Evolutionary conservation across 2,888 invertebrate genomes (phyloP).

Genomic region (Drosophila robusta): DNA sequence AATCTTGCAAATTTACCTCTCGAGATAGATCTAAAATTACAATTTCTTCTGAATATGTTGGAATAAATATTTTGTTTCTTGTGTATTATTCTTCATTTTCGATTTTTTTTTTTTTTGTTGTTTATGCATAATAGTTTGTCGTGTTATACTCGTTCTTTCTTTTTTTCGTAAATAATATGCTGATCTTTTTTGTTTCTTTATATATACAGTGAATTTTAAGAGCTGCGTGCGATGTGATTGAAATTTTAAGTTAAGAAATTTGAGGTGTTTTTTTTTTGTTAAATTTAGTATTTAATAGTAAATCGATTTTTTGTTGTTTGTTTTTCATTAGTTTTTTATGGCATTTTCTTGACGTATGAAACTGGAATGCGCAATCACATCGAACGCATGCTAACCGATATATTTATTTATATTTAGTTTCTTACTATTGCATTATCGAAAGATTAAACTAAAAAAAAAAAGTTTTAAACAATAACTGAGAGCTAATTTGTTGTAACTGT

Average conservation of each 20-base stretch:
- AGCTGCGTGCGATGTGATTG: constrained; percentile 25
- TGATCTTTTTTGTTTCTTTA: neutral
- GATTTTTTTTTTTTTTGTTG: neutral
- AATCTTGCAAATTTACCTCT: constrained; percentile 48
- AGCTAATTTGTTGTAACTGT: constrained; percentile 33
- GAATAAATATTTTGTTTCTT: constrained; percentile 67
- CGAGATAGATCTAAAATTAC: constrained; percentile 52
- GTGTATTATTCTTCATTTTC: constrained; percentile 32
- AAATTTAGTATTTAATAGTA: neutral
- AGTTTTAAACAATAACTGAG: constrained; percentile 21
- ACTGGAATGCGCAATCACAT: constrained; percentile 49
- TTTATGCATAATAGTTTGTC: constrained; percentile 35
- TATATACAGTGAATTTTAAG: constrained; percentile 3
- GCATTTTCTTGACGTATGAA: constrained; percentile 5
- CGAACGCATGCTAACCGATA: constrained; percentile 20
- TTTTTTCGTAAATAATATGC: constrained; percentile 4
- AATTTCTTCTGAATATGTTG: constrained; percentile 62
- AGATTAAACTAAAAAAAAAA: constrained; percentile 12
- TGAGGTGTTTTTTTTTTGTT: neutral
- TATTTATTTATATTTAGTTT: constrained; percentile 33
- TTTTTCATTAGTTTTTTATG: neutral
- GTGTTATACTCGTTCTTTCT: constrained; percentile 20
- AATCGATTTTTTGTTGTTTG: neutral
- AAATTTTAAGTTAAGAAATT: constrained; percentile 3
- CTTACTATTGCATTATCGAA: constrained; percentile 27